A percentile compares a stretch with the other conserved stretches of the same genome.
Evolutionary conservation across 2,113 vertebrate species (phyloP).

Genomic region (Serinus canaria): DNA sequence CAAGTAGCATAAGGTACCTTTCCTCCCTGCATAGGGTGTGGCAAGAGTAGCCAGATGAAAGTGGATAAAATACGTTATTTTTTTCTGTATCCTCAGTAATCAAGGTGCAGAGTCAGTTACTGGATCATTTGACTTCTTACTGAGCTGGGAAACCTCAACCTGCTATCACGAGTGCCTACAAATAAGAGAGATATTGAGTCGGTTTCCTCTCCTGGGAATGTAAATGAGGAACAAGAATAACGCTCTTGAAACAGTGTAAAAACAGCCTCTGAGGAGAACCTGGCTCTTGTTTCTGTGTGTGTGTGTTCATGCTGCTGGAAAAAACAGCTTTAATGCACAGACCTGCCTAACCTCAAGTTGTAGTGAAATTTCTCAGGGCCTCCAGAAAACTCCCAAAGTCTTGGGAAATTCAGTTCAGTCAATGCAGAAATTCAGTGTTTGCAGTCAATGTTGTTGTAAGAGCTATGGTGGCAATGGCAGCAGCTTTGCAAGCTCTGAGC

Average conservation of each 20-base stretch:
- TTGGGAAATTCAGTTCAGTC: not conserved
- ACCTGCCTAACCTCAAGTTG: not conserved
- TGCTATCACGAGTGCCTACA: constrained; percentile 40
- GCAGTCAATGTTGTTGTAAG: not conserved
- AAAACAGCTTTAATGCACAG: not conserved
- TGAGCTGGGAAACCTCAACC: constrained; percentile 41
- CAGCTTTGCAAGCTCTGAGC: not conserved
- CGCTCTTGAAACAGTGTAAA: not conserved
- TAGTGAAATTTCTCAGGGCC: constrained; percentile 7
- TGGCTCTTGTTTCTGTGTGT: not conserved
- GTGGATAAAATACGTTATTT: not conserved
- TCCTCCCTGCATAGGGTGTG: not conserved
- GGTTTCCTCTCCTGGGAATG: constrained; percentile 21
- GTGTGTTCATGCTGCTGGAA: not conserved
- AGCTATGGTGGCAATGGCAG: not conserved
- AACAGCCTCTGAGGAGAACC: not conserved
- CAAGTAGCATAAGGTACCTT: not conserved
- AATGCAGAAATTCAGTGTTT: not conserved
- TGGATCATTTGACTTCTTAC: constrained; percentile 34
- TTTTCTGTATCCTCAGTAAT: not conserved
- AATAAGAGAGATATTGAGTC: constrained; percentile 7
- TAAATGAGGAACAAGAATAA: constrained; percentile 31
- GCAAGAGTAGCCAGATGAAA: not conserved
- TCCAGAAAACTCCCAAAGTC: not conserved
- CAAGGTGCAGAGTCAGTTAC: not conserved